Percentiles rank a stretch among this genome's conserved stretches.
These are phyloP conservation scores for Chymomyza fuscimana DNA, from an alignment of 2,888 invertebrate genomes.

Conservation along the genomic window DNA sequence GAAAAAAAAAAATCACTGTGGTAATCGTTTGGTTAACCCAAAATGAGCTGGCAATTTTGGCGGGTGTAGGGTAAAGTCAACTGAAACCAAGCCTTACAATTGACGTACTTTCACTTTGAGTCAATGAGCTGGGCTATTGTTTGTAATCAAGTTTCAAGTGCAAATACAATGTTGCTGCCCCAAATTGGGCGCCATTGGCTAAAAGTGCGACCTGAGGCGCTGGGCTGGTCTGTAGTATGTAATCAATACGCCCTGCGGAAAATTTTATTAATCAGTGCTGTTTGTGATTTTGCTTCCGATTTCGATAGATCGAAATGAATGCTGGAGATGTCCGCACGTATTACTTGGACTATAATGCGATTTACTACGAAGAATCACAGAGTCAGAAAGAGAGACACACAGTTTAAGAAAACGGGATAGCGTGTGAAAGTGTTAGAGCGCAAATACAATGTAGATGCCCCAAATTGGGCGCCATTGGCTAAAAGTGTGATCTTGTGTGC, in stretches of 20 bases:
- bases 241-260: too few species aligned
- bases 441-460: constrained; percentile 28
- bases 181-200: background rate
- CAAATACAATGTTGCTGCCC: constrained; percentile 28
- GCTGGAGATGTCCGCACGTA: constrained; percentile 82
- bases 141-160: constrained; percentile 46
- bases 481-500: background rate
- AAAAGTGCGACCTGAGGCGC: background rate
- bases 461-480: background rate
- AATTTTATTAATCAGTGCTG: too few species aligned
- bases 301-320: too few species aligned
- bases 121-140: constrained; percentile 44
- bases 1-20: constrained; percentile 15
- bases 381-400: constrained; percentile 27
- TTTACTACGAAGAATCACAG: constrained; percentile 70
- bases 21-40: background rate
- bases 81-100: constrained; percentile 37
- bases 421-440: constrained; percentile 43
- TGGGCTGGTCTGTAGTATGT: too few species aligned
- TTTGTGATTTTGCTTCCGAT: too few species aligned
- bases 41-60: constrained; percentile 29
- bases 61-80: constrained; percentile 8
- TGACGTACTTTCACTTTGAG: constrained; percentile 60
- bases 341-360: constrained; percentile 81
- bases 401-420: constrained; percentile 32